A percentile compares a stretch with the other conserved stretches of the same genome.
Conservation (phyloP, 2,888 invertebrate species). For the Drosophila falleni region DNA sequence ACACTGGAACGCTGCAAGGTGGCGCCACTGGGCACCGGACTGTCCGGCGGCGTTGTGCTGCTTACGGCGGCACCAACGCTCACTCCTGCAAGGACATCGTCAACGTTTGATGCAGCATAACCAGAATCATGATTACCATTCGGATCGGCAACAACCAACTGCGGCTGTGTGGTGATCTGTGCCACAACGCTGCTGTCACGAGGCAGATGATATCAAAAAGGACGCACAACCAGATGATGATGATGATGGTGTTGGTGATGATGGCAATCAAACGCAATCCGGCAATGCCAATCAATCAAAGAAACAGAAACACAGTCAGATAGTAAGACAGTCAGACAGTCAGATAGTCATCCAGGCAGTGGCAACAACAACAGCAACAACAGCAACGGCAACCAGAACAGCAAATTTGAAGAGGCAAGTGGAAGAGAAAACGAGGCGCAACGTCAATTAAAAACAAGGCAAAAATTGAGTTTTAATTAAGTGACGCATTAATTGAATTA, state of each 20-base stretch:
- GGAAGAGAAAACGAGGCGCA: slow-evolving; percentile 48
- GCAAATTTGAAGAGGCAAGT: slow-evolving; percentile 11
- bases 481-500: slow-evolving; percentile 79
- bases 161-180: slow-evolving; percentile 87
- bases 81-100: slow-evolving; percentile 87
- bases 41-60: slow-evolving; percentile 87
- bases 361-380: slow-evolving; percentile 1
- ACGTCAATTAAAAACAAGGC: slow-evolving; percentile 72
- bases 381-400: slow-evolving; percentile 10
- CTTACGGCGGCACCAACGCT: slow-evolving; percentile 79
- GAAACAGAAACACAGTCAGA: background rate
- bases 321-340: no score
- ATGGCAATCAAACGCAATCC: slow-evolving; percentile 44
- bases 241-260: background rate
- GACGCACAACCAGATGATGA: slow-evolving; percentile 1
- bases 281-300: slow-evolving; percentile 54
- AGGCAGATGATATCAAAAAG: slow-evolving; percentile 4
- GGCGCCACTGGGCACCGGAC: slow-evolving; percentile 85
- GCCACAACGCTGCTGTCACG: slow-evolving; percentile 86
- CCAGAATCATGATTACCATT: slow-evolving; percentile 95
- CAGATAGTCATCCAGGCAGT: slow-evolving; percentile 11
- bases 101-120: slow-evolving; percentile 90
- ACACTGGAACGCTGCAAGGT: slow-evolving; percentile 83
- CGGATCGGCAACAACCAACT: slow-evolving; percentile 88
- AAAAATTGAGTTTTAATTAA: slow-evolving; percentile 78